These are phyloP conservation scores for Lethocerus indicus DNA, from an alignment of 1,140 invertebrate species.

Conservation along the genomic window DNA sequence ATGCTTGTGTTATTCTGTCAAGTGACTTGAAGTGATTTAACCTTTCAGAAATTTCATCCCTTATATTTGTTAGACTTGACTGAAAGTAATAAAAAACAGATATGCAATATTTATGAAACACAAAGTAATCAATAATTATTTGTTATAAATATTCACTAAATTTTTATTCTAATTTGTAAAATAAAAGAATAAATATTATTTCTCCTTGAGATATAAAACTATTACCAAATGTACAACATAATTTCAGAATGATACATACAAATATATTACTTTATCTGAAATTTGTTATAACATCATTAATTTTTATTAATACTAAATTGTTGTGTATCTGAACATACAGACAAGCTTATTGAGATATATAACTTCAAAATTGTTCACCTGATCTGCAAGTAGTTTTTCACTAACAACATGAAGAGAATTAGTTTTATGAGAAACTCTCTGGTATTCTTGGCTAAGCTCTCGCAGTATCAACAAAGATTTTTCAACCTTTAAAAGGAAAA, in stretches of 20 bases:
- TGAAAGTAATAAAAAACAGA: no score
- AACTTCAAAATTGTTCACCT: conserved; percentile 28
- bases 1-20: conserved; percentile 57
- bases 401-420: conserved; percentile 77
- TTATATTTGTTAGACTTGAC: conserved; percentile 56
- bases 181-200: no score
- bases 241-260: no score
- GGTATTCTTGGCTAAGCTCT: conserved; percentile 56
- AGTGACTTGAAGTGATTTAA: conserved; percentile 75
- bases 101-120: no score
- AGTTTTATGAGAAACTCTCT: conserved; percentile 75
- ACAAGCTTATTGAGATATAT: background rate
- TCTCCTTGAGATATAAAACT: background rate
- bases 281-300: conserved; percentile 63
- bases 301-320: conserved; percentile 53
- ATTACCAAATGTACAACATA: background rate
- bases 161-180: no score
- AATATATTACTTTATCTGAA: no score
- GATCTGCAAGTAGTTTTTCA: conserved; percentile 73
- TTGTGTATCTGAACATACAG: conserved; percentile 36
- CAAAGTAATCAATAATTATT: no score
- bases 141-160: no score
- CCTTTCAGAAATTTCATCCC: conserved; percentile 60
- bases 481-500: conserved; percentile 37
- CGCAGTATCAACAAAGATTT: conserved; percentile 50